Percentiles rank a stretch among this genome's conserved stretches.
phyloP scores from a whole-genome alignment of 2,797 vertebrate species.

The Poeciliopsis presidionis region DNA sequence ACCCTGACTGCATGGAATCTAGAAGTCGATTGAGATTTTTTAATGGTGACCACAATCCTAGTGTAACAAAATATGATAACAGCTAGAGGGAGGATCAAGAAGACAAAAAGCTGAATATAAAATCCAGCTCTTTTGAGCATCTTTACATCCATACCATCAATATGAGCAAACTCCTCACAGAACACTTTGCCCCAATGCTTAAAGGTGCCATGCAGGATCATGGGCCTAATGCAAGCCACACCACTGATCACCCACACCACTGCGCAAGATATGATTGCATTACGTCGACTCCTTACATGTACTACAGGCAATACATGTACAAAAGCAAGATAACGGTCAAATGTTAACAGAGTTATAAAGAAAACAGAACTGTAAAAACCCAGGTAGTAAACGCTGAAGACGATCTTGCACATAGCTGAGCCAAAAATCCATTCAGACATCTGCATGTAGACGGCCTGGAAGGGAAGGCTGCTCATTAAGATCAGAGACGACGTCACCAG shows the following conservation, averaged over 20 bases:
- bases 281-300: conserved; percentile 58
- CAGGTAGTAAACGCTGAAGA: conserved; percentile 66
- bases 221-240: conserved; percentile 68
- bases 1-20: conserved; percentile 80
- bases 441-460: conserved; percentile 71
- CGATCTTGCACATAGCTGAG: conserved; percentile 70
- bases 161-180: conserved; percentile 35
- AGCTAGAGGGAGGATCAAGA: conserved; percentile 78
- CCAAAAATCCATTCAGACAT: conserved; percentile 77
- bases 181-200: fast-evolving
- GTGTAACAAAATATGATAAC: conserved; percentile 79
- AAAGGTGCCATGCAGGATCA: conserved; percentile 54
- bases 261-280: conserved; percentile 63
- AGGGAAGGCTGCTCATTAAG: conserved; percentile 79
- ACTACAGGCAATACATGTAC: conserved; percentile 69
- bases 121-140: conserved; percentile 25
- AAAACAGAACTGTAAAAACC: conserved; percentile 83
- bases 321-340: conserved; percentile 81
- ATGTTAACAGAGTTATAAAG: conserved; percentile 78
- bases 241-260: conserved; percentile 76
- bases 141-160: fast-evolving
- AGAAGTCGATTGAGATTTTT: conserved; percentile 62
- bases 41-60: conserved; percentile 72
- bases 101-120: conserved; percentile 77
- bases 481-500: conserved; percentile 79